Conservation (phyloP, 2,888 invertebrate genomes). For the Theodoxus fluviatilis region DNA sequence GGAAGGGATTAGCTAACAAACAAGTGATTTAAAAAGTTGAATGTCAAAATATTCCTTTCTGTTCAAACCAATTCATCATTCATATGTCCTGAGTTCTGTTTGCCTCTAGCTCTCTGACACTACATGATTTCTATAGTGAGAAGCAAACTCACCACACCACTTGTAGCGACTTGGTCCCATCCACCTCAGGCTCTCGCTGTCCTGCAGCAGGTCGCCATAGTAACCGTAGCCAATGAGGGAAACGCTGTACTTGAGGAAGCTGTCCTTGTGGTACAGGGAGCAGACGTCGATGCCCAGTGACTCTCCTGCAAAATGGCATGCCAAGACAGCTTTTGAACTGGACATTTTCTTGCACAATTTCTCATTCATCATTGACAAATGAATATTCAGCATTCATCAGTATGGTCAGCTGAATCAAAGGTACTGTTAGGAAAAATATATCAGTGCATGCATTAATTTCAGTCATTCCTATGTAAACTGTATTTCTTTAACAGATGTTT, state of each 20-base stretch:
- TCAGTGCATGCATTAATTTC: no score
- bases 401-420: no score
- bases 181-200: slow-evolving; percentile 83
- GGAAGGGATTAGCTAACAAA: background rate
- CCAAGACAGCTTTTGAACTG: no score
- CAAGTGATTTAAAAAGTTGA: background rate
- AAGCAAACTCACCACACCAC: slow-evolving; percentile 72
- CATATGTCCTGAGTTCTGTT: background rate
- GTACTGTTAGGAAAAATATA: no score
- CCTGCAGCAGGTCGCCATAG: slow-evolving; percentile 81
- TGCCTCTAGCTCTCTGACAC: background rate
- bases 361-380: no score
- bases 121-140: background rate
- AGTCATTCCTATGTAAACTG: no score
- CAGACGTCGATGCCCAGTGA: slow-evolving; percentile 78
- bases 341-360: no score
- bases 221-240: slow-evolving; percentile 85
- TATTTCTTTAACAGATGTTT: no score
- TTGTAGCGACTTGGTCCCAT: slow-evolving; percentile 86
- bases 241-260: slow-evolving; percentile 75
- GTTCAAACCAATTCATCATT: background rate
- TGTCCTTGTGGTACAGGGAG: slow-evolving; percentile 73
- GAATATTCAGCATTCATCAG: no score
- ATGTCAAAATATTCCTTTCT: background rate
- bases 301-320: slow-evolving; percentile 68